Evolutionary conservation across 2,113 vertebrate species (phyloP).

Genomic region (Saccopteryx bilineata): DNA sequence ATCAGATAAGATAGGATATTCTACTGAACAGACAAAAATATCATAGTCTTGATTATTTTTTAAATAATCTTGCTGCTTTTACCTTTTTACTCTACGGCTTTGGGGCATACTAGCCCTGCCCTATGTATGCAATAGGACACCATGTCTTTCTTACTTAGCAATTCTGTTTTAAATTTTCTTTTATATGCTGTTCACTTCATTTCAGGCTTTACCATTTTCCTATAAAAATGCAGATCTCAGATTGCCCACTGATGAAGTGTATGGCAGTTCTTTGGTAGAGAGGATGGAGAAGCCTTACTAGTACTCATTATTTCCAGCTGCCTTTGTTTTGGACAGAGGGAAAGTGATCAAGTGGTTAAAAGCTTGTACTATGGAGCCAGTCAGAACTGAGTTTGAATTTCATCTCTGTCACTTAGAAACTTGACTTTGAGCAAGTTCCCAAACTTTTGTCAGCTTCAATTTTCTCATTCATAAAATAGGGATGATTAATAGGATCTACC

Average conservation of each 20-base stretch:
- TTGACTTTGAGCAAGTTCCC: neutral
- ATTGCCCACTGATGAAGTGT: neutral
- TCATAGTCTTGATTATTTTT: neutral
- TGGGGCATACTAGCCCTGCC: neutral
- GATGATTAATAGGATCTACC: neutral
- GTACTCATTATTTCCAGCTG: slow-evolving; percentile 16
- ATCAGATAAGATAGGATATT: neutral
- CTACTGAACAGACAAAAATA: neutral
- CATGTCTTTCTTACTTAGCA: neutral
- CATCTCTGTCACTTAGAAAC: neutral
- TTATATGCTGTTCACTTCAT: slow-evolving; percentile 49
- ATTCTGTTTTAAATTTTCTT: slow-evolving; percentile 56
- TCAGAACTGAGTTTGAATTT: neutral
- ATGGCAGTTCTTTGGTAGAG: neutral
- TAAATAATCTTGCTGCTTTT: slow-evolving; percentile 26
- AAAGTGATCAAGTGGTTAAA: neutral
- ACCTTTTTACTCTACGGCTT: neutral
- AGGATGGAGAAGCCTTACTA: neutral
- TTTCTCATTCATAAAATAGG: slow-evolving; percentile 23
- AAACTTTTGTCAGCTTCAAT: neutral
- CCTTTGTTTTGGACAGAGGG: neutral
- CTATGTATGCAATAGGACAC: neutral
- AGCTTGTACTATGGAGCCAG: neutral
- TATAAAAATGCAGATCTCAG: neutral
- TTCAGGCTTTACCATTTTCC: slow-evolving; percentile 61